Evolutionary conservation across 2,113 vertebrate species (phyloP).

Genomic region (Perccottus glenii): DNA sequence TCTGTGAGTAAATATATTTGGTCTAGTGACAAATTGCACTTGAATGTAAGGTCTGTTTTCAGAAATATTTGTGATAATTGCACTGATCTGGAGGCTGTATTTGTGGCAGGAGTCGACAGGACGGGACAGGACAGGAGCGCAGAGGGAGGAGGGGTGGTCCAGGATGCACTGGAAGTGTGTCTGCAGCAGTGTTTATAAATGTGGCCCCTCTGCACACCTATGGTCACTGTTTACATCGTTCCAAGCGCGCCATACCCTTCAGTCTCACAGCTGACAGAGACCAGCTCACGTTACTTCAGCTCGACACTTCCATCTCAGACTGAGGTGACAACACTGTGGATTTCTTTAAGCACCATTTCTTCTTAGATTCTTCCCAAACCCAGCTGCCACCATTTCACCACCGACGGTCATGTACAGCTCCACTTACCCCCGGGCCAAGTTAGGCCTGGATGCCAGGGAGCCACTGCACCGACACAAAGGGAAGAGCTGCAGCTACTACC

Average conservation of each 20-base stretch:
- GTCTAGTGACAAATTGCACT: no score
- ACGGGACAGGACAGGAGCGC: conserved; percentile 21
- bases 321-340: neutral
- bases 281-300: neutral
- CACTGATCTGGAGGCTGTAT: conserved; percentile 12
- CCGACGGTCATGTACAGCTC: conserved; percentile 81
- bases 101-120: conserved; percentile 35
- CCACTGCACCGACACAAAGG: conserved; percentile 63
- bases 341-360: conserved; percentile 11
- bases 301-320: neutral
- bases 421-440: conserved; percentile 80
- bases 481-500: conserved; percentile 83
- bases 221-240: conserved; percentile 62
- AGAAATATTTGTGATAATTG: no score
- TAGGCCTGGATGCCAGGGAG: conserved; percentile 76
- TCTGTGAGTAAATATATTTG: no score
- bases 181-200: conserved; percentile 74
- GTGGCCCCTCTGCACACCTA: conserved; percentile 42
- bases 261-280: no score
- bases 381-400: conserved; percentile 50
- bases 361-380: neutral
- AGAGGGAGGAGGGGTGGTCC: conserved; percentile 42
- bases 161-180: conserved; percentile 74
- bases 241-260: conserved; percentile 13
- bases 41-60: no score